Percentiles rank a stretch among this genome's conserved stretches.
These are phyloP conservation scores for Siderastrea radians DNA, from an alignment of 92 coral and sea anemone species.

Conservation along the genomic window DNA sequence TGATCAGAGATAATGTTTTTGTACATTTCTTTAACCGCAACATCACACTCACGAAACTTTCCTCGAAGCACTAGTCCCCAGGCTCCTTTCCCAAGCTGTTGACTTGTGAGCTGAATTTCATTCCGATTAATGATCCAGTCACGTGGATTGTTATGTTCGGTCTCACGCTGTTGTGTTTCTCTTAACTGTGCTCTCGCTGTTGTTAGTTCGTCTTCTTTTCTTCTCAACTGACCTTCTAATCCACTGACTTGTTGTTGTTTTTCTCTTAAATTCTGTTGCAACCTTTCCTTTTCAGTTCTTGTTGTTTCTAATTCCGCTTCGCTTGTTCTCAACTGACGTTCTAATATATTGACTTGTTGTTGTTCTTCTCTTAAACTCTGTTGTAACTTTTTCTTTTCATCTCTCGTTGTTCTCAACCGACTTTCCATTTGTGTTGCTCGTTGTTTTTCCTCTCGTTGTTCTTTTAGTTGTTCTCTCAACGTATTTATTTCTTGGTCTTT, in stretches of 20 bases:
- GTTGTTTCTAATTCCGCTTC: too few species aligned
- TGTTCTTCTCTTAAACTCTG: background rate
- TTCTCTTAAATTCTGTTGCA: too few species aligned
- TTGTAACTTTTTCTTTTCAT: too few species aligned
- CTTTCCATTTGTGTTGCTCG: too few species aligned
- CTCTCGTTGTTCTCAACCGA: too few species aligned
- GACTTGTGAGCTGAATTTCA: constrained; percentile 69
- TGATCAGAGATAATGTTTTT: constrained; percentile 67
- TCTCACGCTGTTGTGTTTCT: background rate
- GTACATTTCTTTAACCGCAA: constrained; percentile 84
- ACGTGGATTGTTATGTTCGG: background rate
- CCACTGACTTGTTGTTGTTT: too few species aligned
- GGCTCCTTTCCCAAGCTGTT: constrained; percentile 71
- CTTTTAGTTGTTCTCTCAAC: too few species aligned
- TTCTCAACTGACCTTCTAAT: background rate
- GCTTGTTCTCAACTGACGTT: background rate
- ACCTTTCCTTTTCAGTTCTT: too few species aligned
- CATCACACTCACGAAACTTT: constrained; percentile 65
- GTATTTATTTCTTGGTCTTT: too few species aligned
- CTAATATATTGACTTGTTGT: background rate
- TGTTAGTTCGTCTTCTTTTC: background rate
- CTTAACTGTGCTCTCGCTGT: background rate
- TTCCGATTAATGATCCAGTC: constrained; percentile 78
- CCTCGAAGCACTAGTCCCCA: constrained; percentile 81
- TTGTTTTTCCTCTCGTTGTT: too few species aligned